Base-by-base conservation (phyloP, 2,113 vertebrate genomes). In the Ceratotherium simum region DNA sequence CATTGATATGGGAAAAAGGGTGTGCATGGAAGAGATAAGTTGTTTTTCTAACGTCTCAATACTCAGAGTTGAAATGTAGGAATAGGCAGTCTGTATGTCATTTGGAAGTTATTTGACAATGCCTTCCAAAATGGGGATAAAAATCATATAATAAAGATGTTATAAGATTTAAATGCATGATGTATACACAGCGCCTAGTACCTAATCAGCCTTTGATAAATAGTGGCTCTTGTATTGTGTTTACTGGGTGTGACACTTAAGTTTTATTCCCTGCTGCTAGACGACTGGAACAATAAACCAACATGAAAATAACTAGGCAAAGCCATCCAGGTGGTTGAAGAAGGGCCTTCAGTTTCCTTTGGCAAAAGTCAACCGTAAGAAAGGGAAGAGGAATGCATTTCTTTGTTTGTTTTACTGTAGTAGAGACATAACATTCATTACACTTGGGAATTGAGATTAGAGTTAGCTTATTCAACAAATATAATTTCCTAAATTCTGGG, bases 21-120 rank as follows among this genome's bases (percentile, higher is more conserved):
- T 69, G 5, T 72, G n/a, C 33, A 20, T 29, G 86, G 36, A n/a
- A 83, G 84, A 58, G 84, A 48, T 11, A 39, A 73, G 58, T 87
- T 87, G 31, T 80, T 94, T 96, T 87, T 72, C 42, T 79, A 51
- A 79, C 7, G 17, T 88, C 90, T 82, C 46, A 78, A 70, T 62
- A 64, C 6, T 85, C 60, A 72, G 56, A 84, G 75, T 88, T 73
- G 80, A 91, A 91, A 89, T 79, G 48, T 33, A 33, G 25, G 11
- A 67, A 21, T 23, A 51, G 21, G 14, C 39, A 72, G 31, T 67
- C 27, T 48, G 0, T 73, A 16, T 70, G 29, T 94, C 54, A 21
- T 25, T 89, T 60, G 65, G 46, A 85, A 65, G 13, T 89, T 90
- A 73, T 62, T 81, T 65, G 84, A 58, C 91, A 70, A 91, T 33